phyloP scores from a whole-genome alignment of 2,113 vertebrate species.

The Asarcornis scutulata region DNA sequence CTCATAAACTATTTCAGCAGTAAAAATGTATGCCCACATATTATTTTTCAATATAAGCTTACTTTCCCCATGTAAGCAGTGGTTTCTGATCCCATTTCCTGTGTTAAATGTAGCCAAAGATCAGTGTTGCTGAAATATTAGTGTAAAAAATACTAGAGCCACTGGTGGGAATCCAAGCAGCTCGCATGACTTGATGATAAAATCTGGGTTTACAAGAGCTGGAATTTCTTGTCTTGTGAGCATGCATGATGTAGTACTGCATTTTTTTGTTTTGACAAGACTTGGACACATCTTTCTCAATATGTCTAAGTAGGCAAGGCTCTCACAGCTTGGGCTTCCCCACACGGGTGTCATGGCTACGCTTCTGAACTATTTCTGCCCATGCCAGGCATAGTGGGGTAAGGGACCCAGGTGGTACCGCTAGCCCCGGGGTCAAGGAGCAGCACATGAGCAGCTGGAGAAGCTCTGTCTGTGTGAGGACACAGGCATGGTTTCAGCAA shows the following conservation, averaged over 20 bases:
- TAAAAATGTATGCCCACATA: background rate
- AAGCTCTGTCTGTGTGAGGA: background rate
- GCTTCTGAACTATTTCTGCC: background rate
- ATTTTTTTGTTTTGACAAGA: background rate
- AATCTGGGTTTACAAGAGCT: background rate
- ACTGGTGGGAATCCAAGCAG: background rate
- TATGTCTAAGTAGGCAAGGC: background rate
- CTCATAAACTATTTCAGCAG: background rate
- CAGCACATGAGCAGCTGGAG: background rate
- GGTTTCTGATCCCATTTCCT: background rate
- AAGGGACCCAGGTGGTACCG: background rate
- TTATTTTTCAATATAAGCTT: background rate
- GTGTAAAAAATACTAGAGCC: background rate
- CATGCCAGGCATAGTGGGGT: background rate
- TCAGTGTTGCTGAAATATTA: background rate
- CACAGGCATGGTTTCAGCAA: background rate
- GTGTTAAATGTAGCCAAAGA: background rate
- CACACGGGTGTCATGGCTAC: accelerated
- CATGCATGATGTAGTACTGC: background rate
- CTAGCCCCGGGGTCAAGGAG: background rate
- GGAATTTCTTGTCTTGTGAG: constrained; percentile 26
- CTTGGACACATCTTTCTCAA: background rate
- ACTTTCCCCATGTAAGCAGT: background rate
- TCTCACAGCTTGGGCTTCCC: background rate
- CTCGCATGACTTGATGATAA: constrained; percentile 25